These are phyloP conservation scores for Erythrocercus mccallii DNA, from an alignment of 2,113 vertebrate genomes.

Conservation along the genomic window DNA sequence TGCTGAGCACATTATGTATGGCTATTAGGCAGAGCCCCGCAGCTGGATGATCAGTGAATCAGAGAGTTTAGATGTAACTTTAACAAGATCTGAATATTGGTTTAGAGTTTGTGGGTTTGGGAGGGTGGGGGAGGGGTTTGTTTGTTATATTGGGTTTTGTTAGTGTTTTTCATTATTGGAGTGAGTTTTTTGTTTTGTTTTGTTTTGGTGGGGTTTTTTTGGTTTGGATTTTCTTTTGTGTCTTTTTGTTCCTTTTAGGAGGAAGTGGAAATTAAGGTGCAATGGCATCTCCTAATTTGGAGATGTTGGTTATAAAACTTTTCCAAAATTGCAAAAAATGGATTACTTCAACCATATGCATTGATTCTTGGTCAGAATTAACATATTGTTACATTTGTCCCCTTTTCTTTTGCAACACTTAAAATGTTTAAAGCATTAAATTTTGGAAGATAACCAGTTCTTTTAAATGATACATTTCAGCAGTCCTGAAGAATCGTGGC, in stretches of 20 bases:
- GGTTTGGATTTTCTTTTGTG: neutral
- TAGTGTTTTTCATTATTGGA: neutral
- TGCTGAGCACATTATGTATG: accelerated
- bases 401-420: neutral
- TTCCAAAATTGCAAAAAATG: neutral
- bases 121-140: accelerated
- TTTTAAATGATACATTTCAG: neutral
- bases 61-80: neutral
- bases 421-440: neutral
- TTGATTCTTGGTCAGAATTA: neutral
- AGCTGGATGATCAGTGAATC: neutral
- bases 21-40: neutral
- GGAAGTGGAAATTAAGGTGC: neutral
- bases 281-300: neutral
- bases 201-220: neutral
- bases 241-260: neutral
- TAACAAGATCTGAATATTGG: neutral
- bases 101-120: accelerated
- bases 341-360: neutral
- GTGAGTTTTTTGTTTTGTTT: neutral
- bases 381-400: neutral
- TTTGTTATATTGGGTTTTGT: neutral
- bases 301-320: neutral
- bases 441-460: neutral
- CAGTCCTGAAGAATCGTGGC: neutral